Percentiles rank a stretch among this genome's conserved stretches.
These are phyloP conservation scores for Parnassius orleans DNA, from an alignment of 2,888 invertebrate species.

Conservation along the genomic window DNA sequence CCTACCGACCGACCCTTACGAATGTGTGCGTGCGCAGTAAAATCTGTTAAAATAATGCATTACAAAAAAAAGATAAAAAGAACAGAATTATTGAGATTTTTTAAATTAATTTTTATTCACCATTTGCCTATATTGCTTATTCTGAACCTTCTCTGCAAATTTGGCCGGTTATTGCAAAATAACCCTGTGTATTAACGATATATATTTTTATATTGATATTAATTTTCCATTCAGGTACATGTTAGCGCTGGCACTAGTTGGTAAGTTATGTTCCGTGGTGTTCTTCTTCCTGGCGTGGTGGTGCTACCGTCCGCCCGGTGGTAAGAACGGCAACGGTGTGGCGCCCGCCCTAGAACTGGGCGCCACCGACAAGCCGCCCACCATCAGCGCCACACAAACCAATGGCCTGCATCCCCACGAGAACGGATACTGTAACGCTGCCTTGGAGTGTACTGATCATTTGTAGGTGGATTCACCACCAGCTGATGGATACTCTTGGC, in stretches of 20 bases:
- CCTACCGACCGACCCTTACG: no score
- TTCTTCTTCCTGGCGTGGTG: conserved; percentile 89
- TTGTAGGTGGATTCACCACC: conserved; percentile 45
- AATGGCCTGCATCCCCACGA: conserved; percentile 37
- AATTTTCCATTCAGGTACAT: conserved; percentile 81
- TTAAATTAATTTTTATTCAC: no score
- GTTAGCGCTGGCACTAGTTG: conserved; percentile 85
- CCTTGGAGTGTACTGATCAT: conserved; percentile 69
- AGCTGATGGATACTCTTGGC: no score
- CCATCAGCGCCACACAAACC: conserved; percentile 39
- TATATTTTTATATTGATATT: neutral
- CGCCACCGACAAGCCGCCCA: conserved; percentile 40
- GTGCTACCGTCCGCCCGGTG: conserved; percentile 85
- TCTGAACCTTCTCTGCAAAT: no score
- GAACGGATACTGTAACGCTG: conserved; percentile 72
- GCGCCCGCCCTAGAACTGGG: conserved; percentile 62
- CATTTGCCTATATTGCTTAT: no score
- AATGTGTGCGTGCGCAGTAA: no score
- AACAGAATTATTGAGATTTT: no score
- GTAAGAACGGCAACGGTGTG: conserved; percentile 56
- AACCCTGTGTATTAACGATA: no score
- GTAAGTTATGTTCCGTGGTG: conserved; percentile 85
- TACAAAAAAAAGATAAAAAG: no score
- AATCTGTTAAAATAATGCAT: no score
- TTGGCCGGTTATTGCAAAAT: no score